These are phyloP conservation scores for Hozukius guyotensis DNA, from an alignment of 2,797 vertebrate genomes.

Conservation along the genomic window DNA sequence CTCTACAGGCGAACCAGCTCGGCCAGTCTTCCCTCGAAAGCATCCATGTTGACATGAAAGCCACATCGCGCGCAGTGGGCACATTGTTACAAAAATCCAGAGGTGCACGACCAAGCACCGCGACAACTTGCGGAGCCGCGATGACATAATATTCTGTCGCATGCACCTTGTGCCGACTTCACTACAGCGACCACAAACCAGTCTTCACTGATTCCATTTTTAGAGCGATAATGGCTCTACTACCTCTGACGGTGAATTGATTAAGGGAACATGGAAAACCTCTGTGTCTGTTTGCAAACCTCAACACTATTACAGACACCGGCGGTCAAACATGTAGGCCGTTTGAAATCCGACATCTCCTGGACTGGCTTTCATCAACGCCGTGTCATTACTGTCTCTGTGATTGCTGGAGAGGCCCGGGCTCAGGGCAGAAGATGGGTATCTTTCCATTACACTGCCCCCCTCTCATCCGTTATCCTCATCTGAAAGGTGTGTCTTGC, in stretches of 20 bases:
- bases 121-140: too few relatives aligned
- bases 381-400: conserved; percentile 27
- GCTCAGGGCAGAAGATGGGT: conserved; percentile 45
- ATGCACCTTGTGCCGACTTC: too few relatives aligned
- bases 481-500: conserved; percentile 62
- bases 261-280: conserved; percentile 5
- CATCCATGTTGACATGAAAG: too few relatives aligned
- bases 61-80: too few relatives aligned
- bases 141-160: too few relatives aligned
- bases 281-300: conserved; percentile 33
- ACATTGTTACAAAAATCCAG: too few relatives aligned
- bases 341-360: conserved; percentile 29
- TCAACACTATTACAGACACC: conserved; percentile 22
- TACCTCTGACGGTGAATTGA: conserved; percentile 8
- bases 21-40: too few relatives aligned
- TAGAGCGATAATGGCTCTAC: conserved; percentile 1
- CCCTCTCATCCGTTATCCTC: conserved; percentile 53
- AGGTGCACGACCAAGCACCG: too few relatives aligned
- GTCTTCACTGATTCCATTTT: background rate
- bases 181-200: too few relatives aligned
- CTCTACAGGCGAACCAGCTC: too few relatives aligned
- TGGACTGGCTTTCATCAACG: conserved; percentile 47
- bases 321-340: conserved; percentile 15
- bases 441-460: conserved; percentile 55
- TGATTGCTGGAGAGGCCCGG: conserved; percentile 25